Base-by-base conservation (phyloP, 2,797 vertebrate genomes). In the Microctenopoma stevenorrisi region DNA sequence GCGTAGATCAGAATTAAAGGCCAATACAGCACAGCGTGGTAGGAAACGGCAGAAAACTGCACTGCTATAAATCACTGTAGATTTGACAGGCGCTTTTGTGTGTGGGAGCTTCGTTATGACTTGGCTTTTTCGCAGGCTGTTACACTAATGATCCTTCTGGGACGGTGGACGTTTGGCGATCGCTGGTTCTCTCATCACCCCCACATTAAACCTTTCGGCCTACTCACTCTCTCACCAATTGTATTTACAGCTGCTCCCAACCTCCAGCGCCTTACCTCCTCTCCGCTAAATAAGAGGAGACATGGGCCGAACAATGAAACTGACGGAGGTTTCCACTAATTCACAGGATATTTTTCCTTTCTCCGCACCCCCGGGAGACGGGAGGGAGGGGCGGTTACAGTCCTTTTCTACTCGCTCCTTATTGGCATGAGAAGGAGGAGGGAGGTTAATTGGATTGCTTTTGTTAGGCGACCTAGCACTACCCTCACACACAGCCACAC, bases 301-400 rank as follows among this genome's bases (percentile, higher is more conserved):
- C 86, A 63, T 70, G 67, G 3, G 64, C 49, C 0, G 58, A 90
- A 90, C 91, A 91, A 91, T 89, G 88, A 87, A 65, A 88, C 68
- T 87, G 86, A 91, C 75, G 60, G 88, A 88, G 67, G 86, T 86
- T 90, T 91, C 91, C 91, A 86, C 83, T 89, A 80, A 89, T 91
- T 90, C 88, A 88, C 84, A 73, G 82, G 77, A 81, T 84, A 88
- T 89, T 87, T 86, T 88, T 83, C 81, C 65, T 82, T 68, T 72
- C 7, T 28, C 50, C 3, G 38, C 37, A 35, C 75, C 51, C 76
- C 10, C 43, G 68, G 73, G 84, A 69, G 53, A 61, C 2, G 2
- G 0, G 7, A 30, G 37, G 3, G 15, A 51, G 25, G 4, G 2
- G 50, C 15, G 5, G 16, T 54, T 65, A 3, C 38, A 37, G 43